Conservation (phyloP, 2,797 vertebrate species). For the Myotis myotis region DNA sequence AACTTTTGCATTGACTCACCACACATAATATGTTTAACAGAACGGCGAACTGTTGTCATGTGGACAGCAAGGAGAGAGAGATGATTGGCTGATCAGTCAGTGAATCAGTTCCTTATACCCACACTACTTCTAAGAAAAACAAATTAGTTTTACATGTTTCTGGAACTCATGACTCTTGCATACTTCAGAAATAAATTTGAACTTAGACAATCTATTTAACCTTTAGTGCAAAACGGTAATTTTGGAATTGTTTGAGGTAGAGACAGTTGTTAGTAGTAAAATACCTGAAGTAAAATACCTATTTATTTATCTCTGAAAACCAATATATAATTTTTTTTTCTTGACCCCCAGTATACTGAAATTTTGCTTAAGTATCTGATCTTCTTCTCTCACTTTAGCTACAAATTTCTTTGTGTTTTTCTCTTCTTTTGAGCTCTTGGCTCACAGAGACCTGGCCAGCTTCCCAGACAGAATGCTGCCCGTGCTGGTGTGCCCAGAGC, state of each 20-base stretch:
- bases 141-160: slow-evolving; percentile 6
- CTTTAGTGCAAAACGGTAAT: slow-evolving; percentile 12
- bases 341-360: background rate
- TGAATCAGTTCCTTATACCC: background rate
- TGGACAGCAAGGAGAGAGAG: background rate
- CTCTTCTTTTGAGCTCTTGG: background rate
- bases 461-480: background rate
- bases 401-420: background rate
- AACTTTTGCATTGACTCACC: background rate
- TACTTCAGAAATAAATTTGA: slow-evolving; percentile 31
- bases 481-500: too few relatives aligned
- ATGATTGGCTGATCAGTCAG: background rate
- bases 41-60: rapidly evolving
- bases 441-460: background rate
- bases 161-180: background rate
- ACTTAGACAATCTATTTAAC: slow-evolving; percentile 27
- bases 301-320: slow-evolving; percentile 19
- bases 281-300: too few relatives aligned
- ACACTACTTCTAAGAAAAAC: background rate
- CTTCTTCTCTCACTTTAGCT: background rate
- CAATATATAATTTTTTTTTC: background rate
- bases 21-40: background rate
- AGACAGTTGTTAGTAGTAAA: background rate
- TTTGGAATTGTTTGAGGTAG: slow-evolving; percentile 5
- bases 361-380: background rate